phyloP scores from a whole-genome alignment of 2,888 invertebrate species.

The Drosophila conformis region DNA sequence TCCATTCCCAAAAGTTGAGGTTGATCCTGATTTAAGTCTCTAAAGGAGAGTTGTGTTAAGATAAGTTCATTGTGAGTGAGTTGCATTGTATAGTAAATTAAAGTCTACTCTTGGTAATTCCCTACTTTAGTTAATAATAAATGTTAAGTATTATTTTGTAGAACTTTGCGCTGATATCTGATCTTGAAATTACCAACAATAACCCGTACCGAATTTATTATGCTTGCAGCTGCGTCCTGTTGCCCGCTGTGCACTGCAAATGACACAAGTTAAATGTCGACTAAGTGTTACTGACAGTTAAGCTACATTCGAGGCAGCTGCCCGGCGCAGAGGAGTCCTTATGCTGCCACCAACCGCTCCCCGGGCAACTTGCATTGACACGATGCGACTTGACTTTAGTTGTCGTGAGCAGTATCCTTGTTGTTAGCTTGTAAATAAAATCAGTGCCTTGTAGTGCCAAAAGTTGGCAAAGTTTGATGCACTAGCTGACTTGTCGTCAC shows the following conservation, averaged over 20 bases:
- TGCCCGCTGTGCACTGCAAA: slow-evolving; percentile 48
- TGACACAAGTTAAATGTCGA: slow-evolving; percentile 78
- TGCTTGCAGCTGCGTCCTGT: slow-evolving; percentile 3
- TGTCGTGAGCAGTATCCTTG: slow-evolving; percentile 44
- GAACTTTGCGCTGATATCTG: not conserved
- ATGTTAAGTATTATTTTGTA: not conserved
- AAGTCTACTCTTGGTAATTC: too few relatives aligned
- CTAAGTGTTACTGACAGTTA: slow-evolving; percentile 71
- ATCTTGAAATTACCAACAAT: not conserved
- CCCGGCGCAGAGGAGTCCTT: slow-evolving; percentile 19
- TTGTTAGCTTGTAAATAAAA: slow-evolving; percentile 60
- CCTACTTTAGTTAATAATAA: not conserved
- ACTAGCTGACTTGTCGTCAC: slow-evolving; percentile 64
- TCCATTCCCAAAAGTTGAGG: not conserved
- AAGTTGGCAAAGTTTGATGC: slow-evolving; percentile 65
- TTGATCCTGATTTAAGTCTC: not conserved
- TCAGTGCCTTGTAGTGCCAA: slow-evolving; percentile 65
- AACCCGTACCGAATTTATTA: slow-evolving; percentile 13
- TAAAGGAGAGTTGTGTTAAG: not conserved
- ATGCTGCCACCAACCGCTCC: not conserved
- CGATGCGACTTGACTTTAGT: slow-evolving; percentile 33
- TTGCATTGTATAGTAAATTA: too few relatives aligned
- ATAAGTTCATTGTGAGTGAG: not conserved
- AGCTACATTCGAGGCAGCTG: slow-evolving; percentile 50
- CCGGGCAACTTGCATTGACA: slow-evolving; percentile 8